Conservation (phyloP, 30 jellyfish, hydroid and myxozoan genomes). For the Nemopilema nomurai region DNA sequence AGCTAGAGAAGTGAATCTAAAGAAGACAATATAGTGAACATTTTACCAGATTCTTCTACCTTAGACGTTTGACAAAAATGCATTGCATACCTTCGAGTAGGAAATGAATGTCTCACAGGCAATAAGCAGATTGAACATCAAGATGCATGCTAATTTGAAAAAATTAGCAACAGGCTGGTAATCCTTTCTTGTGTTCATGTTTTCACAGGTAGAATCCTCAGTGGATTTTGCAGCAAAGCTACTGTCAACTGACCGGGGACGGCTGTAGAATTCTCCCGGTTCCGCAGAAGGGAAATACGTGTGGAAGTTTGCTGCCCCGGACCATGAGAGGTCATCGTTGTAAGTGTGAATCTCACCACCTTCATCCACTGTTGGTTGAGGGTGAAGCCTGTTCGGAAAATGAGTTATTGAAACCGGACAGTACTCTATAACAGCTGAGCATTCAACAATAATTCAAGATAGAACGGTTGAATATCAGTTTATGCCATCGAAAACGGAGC, state of each 20-base stretch:
- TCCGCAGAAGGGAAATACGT: not conserved
- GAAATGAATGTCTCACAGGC: not conserved
- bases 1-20: too few species aligned
- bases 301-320: not conserved
- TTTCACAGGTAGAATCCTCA: not conserved
- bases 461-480: too few species aligned
- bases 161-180: not conserved
- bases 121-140: not conserved
- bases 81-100: not conserved
- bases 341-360: not conserved
- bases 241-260: not conserved
- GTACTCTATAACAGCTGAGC: too few species aligned
- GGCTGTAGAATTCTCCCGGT: not conserved
- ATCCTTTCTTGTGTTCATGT: not conserved
- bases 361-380: not conserved
- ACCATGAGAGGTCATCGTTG: not conserved
- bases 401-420: too few species aligned
- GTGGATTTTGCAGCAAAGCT: not conserved
- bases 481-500: too few species aligned
- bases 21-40: too few species aligned
- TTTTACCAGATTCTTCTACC: too few species aligned
- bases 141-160: not conserved
- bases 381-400: not conserved
- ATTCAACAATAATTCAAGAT: too few species aligned
- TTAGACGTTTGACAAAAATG: too few species aligned